phyloP scores from a whole-genome alignment of 92 coral and sea anemone species.

The Porites lobata region DNA sequence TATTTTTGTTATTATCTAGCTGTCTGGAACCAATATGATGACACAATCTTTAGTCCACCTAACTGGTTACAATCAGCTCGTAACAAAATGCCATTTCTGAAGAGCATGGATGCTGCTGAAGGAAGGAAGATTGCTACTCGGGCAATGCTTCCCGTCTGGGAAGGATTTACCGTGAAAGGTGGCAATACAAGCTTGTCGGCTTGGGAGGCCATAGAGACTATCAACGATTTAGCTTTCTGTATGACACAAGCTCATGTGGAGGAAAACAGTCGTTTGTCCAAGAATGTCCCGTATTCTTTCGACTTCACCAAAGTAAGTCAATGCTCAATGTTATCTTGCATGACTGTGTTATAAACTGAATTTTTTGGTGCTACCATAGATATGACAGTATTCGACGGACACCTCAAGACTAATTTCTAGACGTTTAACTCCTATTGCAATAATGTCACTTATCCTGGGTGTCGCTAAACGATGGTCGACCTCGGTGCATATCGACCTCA shows the following conservation, averaged over 20 bases:
- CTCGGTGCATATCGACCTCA: too few relatives aligned
- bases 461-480: too few relatives aligned
- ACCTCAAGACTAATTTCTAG: too few relatives aligned
- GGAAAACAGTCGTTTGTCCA: background rate
- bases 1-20: constrained; percentile 5
- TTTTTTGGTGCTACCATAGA: too few relatives aligned
- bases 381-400: too few relatives aligned
- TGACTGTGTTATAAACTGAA: too few relatives aligned
- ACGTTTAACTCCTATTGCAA: too few relatives aligned
- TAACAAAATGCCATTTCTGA: constrained; percentile 35
- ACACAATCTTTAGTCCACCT: constrained; percentile 49
- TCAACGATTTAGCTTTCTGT: constrained; percentile 55
- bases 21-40: constrained; percentile 77
- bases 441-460: too few relatives aligned
- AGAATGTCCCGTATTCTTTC: background rate
- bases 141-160: constrained; percentile 70
- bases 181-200: constrained; percentile 14
- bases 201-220: constrained; percentile 29
- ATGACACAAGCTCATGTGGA: constrained; percentile 44
- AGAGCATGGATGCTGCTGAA: constrained; percentile 49
- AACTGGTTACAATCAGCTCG: constrained; percentile 2
- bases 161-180: constrained; percentile 23
- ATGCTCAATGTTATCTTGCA: background rate
- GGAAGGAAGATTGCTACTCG: constrained; percentile 61
- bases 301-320: constrained; percentile 10